Percentiles rank a stretch among this genome's conserved stretches.
Conservation (phyloP, 2,888 invertebrate species). For the Pachymerium ferrugineum region DNA sequence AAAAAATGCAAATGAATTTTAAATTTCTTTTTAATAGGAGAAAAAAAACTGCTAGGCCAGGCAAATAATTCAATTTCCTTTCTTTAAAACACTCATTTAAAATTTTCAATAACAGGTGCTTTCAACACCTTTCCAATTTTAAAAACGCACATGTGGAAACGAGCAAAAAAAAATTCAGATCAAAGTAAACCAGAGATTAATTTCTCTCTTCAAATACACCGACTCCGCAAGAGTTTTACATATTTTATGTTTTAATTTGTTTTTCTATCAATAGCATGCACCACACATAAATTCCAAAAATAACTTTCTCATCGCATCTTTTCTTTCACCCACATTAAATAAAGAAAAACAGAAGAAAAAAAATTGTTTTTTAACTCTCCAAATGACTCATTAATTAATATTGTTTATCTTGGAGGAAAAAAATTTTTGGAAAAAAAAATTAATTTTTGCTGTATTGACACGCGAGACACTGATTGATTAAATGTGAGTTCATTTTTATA, state of each 20-base stretch:
- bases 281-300: neutral
- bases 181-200: neutral
- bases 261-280: neutral
- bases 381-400: neutral
- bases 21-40: too few species aligned
- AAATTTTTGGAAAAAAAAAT: neutral
- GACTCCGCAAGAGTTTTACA: neutral
- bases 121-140: conserved; percentile 8
- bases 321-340: neutral
- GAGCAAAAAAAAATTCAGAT: neutral
- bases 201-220: neutral
- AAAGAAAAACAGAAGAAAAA: neutral
- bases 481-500: too few species aligned
- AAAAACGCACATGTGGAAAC: too few species aligned
- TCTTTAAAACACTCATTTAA: neutral
- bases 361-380: too few species aligned
- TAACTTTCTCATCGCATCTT: neutral
- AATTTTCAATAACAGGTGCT: neutral
- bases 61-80: neutral
- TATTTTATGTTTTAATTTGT: neutral
- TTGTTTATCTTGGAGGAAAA: too few species aligned
- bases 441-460: too few species aligned
- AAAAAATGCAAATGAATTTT: too few species aligned
- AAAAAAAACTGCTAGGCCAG: too few species aligned
- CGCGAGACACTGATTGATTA: too few species aligned